Conservation (phyloP, 2,113 vertebrate genomes). For the Hypomesus transpacificus region DNA sequence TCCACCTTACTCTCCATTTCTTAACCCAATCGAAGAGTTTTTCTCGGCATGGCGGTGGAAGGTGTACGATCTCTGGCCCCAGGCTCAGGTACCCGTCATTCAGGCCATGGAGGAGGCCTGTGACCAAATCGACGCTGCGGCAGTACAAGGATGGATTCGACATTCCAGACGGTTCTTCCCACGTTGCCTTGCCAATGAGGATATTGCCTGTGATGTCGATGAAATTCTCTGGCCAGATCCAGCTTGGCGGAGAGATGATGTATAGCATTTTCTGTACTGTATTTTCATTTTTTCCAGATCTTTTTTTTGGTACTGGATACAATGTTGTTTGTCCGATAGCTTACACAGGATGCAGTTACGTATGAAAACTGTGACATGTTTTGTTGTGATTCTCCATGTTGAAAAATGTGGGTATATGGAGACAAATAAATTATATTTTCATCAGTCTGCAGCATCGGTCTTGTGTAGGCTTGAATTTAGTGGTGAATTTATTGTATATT, state of each 20-base stretch:
- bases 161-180: no score
- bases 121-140: no score
- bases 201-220: conserved; percentile 17
- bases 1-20: background rate
- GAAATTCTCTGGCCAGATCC: conserved; percentile 8
- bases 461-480: no score
- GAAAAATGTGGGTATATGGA: background rate
- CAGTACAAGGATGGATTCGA: no score
- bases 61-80: background rate
- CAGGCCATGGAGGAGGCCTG: no score
- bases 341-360: background rate
- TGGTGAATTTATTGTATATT: no score
- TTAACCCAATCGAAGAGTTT: conserved; percentile 1
- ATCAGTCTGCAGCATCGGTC: no score
- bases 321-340: background rate
- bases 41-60: no score
- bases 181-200: conserved; percentile 7
- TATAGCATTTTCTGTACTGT: background rate
- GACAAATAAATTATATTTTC: conserved; percentile 4
- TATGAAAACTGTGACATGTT: background rate
- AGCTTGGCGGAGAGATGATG: background rate
- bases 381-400: conserved; percentile 3
- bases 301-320: background rate
- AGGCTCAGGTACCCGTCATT: background rate
- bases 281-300: conserved; percentile 2